These are phyloP conservation scores for Diglossa brunneiventris DNA, from an alignment of 2,113 vertebrate species.

Conservation along the genomic window DNA sequence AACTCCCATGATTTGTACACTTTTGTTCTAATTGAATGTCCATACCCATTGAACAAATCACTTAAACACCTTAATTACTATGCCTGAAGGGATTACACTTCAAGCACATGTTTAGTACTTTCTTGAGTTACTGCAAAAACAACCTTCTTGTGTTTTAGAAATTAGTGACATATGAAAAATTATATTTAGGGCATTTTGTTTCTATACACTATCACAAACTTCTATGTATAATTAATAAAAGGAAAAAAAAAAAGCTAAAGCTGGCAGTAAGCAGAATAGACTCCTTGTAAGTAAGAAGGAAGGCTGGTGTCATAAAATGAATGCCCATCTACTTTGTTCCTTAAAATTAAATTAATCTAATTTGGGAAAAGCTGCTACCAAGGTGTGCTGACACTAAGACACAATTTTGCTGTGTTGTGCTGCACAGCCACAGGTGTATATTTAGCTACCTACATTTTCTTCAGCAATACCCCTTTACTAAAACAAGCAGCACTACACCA, in stretches of 20 bases:
- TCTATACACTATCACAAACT: neutral
- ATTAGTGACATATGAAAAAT: neutral
- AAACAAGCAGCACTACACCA: neutral
- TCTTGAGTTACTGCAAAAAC: neutral
- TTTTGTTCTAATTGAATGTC: constrained; percentile 13
- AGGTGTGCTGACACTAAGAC: neutral
- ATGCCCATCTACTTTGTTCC: neutral
- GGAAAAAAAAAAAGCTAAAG: neutral
- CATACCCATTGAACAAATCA: neutral
- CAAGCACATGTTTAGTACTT: neutral
- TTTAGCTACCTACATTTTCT: neutral
- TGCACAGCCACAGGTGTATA: neutral
- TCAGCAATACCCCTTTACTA: neutral
- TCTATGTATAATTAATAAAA: neutral
- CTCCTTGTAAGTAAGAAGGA: neutral
- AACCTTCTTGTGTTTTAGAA: neutral
- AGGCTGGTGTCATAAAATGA: neutral
- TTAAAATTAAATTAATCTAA: constrained; percentile 14
- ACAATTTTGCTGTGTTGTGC: neutral
- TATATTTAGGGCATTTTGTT: neutral
- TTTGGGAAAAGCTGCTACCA: neutral
- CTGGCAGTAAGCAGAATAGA: neutral
- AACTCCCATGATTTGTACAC: neutral
- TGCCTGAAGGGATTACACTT: neutral
- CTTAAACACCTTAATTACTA: constrained; percentile 4